Base-by-base conservation (phyloP, 2,888 invertebrate genomes). In the Litoditis marina region DNA sequence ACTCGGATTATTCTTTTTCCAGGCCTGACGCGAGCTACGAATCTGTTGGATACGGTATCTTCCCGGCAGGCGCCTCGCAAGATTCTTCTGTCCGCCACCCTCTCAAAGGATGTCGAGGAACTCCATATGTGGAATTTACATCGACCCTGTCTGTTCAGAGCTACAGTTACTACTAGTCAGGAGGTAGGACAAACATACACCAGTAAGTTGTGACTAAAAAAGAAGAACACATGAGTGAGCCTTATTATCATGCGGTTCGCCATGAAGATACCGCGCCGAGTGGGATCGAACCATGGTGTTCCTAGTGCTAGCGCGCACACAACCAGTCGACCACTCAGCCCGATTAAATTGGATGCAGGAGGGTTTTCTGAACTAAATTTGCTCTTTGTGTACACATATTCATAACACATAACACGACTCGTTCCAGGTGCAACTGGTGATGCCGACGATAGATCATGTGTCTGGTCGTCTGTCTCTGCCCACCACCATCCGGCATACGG, bases 1-100 rank as follows among this genome's bases (percentile, higher is more conserved):
- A 36, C 11, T 36, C 19, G 19, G 16, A 51, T n/a, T 11, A 13
- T 25, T 25, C 50, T 36, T 28, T 16, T 30, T 60, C 54, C 34
- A 63, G 63, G 58, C n/a, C n/a, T 31, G 13, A 42, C 28, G 6
- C 13, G 50, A 1, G 64, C 42, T 13, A 28, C 13, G 16, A 58
- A 36, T 30, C 55, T 64, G 13, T 8, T n/a, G 0, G 52, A 64
- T 2, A 36, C 54, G 6, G 11, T 55, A 16, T 34, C 32, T 19
- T 52, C 64, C 1, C 44, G 65, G 0, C 30, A 22, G 46, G 58
- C 61, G 74, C 77, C 86, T 30, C 95, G 95, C 77, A 95, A 95
- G 84, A 86, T 98, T 51, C 86, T 98, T 2, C 93, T 96, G 82
- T 96, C 96, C n/a, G 98, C 98, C 5, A 98, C 98, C 1, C 59